These are phyloP conservation scores for Ianthella basta DNA, from an alignment of 37 sponge, comb jelly and placozoan genomes.

Conservation along the genomic window DNA sequence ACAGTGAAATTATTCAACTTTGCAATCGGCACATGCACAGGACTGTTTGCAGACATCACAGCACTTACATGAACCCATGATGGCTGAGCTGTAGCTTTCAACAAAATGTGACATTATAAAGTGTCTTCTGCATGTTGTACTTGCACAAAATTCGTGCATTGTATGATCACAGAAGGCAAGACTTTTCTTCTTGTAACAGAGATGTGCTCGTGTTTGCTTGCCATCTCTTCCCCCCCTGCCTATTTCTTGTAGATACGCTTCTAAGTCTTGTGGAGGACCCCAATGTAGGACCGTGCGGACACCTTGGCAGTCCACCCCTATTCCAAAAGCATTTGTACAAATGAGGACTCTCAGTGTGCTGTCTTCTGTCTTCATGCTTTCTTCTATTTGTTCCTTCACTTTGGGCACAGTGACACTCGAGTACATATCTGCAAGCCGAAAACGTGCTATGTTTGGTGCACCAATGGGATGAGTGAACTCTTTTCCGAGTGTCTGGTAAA, in stretches of 20 bases:
- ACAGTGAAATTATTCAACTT: not conserved
- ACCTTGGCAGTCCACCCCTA: slow-evolving; percentile 32
- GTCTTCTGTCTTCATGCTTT: slow-evolving; percentile 30
- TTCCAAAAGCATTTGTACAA: slow-evolving; percentile 28
- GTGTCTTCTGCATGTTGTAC: slow-evolving; percentile 7
- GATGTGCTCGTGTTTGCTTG: not conserved
- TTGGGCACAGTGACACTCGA: slow-evolving; percentile 30
- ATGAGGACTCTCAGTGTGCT: slow-evolving; percentile 27
- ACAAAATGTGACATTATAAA: slow-evolving; percentile 23
- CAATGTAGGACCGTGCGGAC: slow-evolving; percentile 22
- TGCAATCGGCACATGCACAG: slow-evolving; percentile 31
- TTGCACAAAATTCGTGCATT: slow-evolving; percentile 12
- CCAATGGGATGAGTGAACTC: slow-evolving; percentile 28
- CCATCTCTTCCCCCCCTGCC: slow-evolving; percentile 35
- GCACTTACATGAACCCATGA: slow-evolving; percentile 8
- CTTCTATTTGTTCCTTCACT: slow-evolving; percentile 23
- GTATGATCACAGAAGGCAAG: not conserved
- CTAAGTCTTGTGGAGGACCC: slow-evolving; percentile 20
- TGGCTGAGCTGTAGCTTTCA: not conserved
- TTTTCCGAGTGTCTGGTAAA: not conserved
- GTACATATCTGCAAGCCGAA: slow-evolving; percentile 45
- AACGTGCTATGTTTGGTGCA: slow-evolving; percentile 29
- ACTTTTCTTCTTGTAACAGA: not conserved
- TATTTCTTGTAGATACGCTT: slow-evolving; percentile 12
- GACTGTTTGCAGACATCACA: slow-evolving; percentile 33